A percentile compares a stretch with the other conserved stretches of the same genome.
phyloP scores from a whole-genome alignment of 1,140 invertebrate genomes.

The Lasaia peninsularis region DNA sequence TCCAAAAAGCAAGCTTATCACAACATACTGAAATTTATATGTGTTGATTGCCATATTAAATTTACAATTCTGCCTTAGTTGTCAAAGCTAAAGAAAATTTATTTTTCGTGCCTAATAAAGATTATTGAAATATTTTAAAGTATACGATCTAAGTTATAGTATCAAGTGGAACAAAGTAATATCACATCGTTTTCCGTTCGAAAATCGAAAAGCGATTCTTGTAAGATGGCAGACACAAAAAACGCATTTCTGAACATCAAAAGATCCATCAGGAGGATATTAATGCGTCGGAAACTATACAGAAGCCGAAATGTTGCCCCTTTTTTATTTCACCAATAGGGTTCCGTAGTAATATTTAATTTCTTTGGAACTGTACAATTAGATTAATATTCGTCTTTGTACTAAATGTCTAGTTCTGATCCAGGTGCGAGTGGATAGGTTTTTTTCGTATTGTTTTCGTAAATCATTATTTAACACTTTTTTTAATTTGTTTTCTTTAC shows the following conservation, averaged over 20 bases:
- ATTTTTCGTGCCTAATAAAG: no score
- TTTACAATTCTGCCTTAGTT: no score
- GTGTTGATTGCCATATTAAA: no score
- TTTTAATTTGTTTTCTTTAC: no score
- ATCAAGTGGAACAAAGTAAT: slow-evolving; percentile 32
- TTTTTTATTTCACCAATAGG: slow-evolving; percentile 34
- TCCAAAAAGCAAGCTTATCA: no score
- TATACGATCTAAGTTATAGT: background rate
- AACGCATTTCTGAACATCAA: slow-evolving; percentile 49
- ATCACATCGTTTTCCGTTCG: slow-evolving; percentile 26
- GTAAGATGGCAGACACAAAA: slow-evolving; percentile 36
- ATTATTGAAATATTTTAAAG: background rate
- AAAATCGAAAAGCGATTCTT: slow-evolving; percentile 41
- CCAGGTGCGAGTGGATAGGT: no score
- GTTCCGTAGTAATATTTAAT: slow-evolving; percentile 22
- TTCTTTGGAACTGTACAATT: background rate
- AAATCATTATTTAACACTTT: no score
- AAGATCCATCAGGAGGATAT: slow-evolving; percentile 54
- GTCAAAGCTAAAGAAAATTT: no score
- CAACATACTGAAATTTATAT: no score
- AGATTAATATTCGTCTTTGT: no score
- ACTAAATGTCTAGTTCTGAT: no score
- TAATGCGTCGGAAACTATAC: slow-evolving; percentile 40
- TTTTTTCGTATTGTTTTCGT: no score
- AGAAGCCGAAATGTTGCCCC: slow-evolving; percentile 38